A percentile compares a stretch with the other conserved stretches of the same genome.
Conservation (phyloP, 2,888 invertebrate genomes). For the Trichacis sp. region DNA sequence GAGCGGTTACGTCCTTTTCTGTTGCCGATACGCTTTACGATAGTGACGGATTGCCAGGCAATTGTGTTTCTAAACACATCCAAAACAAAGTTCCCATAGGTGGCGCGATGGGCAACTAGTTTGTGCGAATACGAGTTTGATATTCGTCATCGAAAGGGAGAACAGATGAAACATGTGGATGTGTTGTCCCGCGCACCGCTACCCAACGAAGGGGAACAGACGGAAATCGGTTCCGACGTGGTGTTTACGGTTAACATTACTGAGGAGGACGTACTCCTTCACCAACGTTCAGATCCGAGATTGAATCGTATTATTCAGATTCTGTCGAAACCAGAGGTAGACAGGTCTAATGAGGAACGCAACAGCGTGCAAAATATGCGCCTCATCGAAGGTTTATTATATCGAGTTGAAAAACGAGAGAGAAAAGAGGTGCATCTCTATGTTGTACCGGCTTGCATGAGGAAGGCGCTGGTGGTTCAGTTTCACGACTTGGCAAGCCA, state of each 20-base stretch:
- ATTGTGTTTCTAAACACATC: slow-evolving; percentile 33
- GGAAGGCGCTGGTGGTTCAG: slow-evolving; percentile 21
- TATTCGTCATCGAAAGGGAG: slow-evolving; percentile 3
- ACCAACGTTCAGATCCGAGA: slow-evolving; percentile 6
- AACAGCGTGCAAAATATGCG: not conserved
- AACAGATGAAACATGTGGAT: slow-evolving; percentile 22
- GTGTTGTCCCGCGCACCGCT: slow-evolving; percentile 14
- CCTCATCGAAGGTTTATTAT: not conserved
- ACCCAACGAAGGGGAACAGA: not conserved
- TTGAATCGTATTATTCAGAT: slow-evolving; percentile 34
- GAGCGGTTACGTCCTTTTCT: slow-evolving; percentile 29
- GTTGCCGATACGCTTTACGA: slow-evolving; percentile 41
- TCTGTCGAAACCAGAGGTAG: too few relatives aligned
- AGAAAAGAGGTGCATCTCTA: slow-evolving; percentile 9
- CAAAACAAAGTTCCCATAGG: slow-evolving; percentile 39
- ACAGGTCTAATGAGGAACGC: not conserved
- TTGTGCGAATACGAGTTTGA: slow-evolving; percentile 13
- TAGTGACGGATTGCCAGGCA: too few relatives aligned
- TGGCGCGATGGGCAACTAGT: slow-evolving; percentile 25
- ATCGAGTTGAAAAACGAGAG: slow-evolving; percentile 2
- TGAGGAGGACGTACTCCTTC: slow-evolving; percentile 1
- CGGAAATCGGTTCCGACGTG: too few relatives aligned
- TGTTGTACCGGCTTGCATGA: slow-evolving; percentile 13
- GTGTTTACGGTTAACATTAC: not conserved
- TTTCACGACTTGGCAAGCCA: too few relatives aligned